phyloP scores from a whole-genome alignment of 2,113 vertebrate genomes.

The Eidolon helvum region DNA sequence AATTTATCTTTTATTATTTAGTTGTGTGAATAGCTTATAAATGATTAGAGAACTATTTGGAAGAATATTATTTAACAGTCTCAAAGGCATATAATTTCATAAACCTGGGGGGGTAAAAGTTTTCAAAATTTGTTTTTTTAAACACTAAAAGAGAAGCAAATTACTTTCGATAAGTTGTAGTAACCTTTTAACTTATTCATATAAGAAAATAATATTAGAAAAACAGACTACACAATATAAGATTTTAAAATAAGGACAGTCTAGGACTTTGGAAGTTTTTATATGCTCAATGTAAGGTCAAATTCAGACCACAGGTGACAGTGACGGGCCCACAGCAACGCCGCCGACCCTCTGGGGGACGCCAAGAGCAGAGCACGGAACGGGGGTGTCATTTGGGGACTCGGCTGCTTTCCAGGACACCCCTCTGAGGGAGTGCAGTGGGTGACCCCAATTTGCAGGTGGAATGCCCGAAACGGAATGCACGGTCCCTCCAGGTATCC shows the following conservation, averaged over 20 bases:
- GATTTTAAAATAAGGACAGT: neutral
- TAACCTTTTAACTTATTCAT: neutral
- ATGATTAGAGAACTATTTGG: neutral
- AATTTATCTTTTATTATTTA: neutral
- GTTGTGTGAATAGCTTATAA: neutral
- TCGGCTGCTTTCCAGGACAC: no score
- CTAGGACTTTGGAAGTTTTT: neutral
- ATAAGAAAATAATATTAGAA: neutral
- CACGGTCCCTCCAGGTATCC: neutral
- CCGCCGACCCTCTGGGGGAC: rapidly evolving
- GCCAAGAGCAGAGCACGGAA: rapidly evolving
- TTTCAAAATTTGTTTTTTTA: neutral
- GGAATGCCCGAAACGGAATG: neutral
- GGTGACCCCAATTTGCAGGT: neutral
- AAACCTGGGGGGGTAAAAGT: rapidly evolving
- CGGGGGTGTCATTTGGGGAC: rapidly evolving
- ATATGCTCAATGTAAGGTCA: neutral
- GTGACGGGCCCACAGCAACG: rapidly evolving
- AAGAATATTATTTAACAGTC: neutral
- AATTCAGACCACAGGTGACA: neutral
- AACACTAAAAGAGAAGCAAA: neutral
- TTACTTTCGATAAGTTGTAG: no score
- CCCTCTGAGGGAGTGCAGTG: rapidly evolving
- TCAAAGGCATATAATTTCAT: neutral
- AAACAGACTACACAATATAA: neutral